Evolutionary conservation across 1,140 invertebrate genomes (phyloP).

Genomic region (Neelides sp.): DNA sequence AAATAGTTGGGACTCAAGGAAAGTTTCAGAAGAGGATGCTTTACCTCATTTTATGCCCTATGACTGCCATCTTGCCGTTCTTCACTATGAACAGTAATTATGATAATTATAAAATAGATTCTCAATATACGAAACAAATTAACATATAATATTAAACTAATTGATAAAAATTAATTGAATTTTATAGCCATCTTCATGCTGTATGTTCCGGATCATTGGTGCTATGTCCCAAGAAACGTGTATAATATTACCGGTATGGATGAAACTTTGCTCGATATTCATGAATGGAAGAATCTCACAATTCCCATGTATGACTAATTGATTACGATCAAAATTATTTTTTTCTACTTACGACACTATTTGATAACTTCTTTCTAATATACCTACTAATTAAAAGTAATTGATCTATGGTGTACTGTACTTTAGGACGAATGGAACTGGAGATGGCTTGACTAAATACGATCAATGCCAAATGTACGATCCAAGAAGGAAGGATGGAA

Average conservation of each 20-base stretch:
- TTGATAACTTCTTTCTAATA: neutral
- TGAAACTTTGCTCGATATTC: neutral
- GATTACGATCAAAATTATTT: too few relatives aligned
- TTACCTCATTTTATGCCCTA: slow-evolving; percentile 16
- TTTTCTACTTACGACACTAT: neutral
- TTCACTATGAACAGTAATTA: slow-evolving; percentile 17
- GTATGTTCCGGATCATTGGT: slow-evolving; percentile 20
- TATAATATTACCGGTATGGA: too few relatives aligned
- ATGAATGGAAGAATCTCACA: slow-evolving; percentile 21
- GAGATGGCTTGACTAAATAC: neutral
- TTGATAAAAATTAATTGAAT: too few relatives aligned
- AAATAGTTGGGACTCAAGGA: slow-evolving; percentile 17
- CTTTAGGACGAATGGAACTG: slow-evolving; percentile 15
- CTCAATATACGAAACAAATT: too few relatives aligned
- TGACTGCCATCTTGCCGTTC: slow-evolving; percentile 11
- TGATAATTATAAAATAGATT: too few relatives aligned
- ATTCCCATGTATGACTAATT: slow-evolving; percentile 8
- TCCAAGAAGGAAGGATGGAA: neutral
- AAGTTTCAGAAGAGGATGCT: slow-evolving; percentile 20
- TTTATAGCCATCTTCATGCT: slow-evolving; percentile 19
- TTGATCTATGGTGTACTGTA: too few relatives aligned
- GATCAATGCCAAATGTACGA: slow-evolving; percentile 19
- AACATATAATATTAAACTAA: too few relatives aligned
- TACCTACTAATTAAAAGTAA: too few relatives aligned
- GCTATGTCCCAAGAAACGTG: slow-evolving; percentile 13